These are phyloP conservation scores for Corapipo altera DNA, from an alignment of 2,113 vertebrate genomes.

Conservation along the genomic window DNA sequence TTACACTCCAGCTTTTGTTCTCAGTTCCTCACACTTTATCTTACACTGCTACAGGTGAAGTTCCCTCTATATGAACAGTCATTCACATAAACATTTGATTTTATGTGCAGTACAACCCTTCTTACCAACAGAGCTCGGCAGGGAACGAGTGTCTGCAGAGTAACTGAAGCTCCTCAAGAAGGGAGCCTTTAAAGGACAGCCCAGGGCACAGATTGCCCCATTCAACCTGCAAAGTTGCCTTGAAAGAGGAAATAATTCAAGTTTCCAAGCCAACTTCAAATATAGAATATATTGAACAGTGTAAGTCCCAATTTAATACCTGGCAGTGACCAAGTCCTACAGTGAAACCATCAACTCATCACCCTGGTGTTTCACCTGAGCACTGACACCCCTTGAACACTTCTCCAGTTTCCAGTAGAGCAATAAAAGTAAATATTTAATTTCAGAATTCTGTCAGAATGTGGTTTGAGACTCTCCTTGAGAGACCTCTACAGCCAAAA, in stretches of 20 bases:
- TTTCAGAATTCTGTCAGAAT: neutral
- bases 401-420: neutral
- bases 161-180: neutral
- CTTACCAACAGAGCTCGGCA: neutral
- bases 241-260: neutral
- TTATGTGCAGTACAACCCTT: neutral
- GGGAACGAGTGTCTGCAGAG: neutral
- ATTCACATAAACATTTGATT: fast-evolving
- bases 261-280: neutral
- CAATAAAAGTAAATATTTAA: neutral
- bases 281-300: neutral
- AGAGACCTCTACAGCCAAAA: neutral
- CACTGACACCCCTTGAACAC: neutral
- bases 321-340: neutral
- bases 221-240: neutral
- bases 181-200: neutral
- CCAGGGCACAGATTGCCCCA: neutral
- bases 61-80: neutral
- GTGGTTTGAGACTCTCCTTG: neutral
- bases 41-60: neutral
- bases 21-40: neutral
- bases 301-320: neutral
- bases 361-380: neutral
- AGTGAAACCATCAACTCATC: neutral
- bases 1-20: neutral